Conservation (phyloP, 2,113 vertebrate species). For the Trematocara variabile region DNA sequence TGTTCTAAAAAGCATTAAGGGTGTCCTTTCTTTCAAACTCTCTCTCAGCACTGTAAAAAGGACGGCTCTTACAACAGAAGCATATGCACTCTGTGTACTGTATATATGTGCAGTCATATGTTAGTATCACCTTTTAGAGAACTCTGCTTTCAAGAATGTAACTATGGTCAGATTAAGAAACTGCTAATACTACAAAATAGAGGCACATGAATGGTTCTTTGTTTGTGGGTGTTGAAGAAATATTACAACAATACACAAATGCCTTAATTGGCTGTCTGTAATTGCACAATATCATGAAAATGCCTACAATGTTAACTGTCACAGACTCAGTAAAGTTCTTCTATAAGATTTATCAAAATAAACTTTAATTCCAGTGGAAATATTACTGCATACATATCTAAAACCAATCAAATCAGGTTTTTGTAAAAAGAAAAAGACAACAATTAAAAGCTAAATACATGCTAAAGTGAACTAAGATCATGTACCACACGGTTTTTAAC, state of each 20-base stretch:
- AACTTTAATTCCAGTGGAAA: not conserved
- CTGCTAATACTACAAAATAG: not conserved
- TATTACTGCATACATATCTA: not conserved
- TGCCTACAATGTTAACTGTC: not conserved
- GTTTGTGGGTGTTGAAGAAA: not conserved
- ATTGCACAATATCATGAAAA: not conserved
- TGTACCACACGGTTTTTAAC: not conserved
- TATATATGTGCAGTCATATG: not conserved
- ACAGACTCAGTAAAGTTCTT: not conserved
- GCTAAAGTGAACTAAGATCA: not conserved
- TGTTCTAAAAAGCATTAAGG: not conserved
- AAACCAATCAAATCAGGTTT: not conserved
- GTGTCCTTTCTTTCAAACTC: not conserved
- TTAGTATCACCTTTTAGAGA: not conserved
- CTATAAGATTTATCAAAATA: not conserved
- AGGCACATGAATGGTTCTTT: not conserved
- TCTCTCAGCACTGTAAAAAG: not conserved
- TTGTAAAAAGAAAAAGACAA: not conserved
- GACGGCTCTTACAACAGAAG: not conserved
- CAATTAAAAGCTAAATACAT: not conserved
- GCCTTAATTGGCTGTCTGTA: not conserved
- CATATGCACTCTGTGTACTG: not conserved
- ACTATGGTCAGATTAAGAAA: not conserved
- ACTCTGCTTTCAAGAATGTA: not conserved
- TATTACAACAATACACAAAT: not conserved